A percentile compares a stretch with the other conserved stretches of the same genome.
Evolutionary conservation across 1,140 invertebrate species (phyloP).

Genomic region (Drosophila simulans): DNA sequence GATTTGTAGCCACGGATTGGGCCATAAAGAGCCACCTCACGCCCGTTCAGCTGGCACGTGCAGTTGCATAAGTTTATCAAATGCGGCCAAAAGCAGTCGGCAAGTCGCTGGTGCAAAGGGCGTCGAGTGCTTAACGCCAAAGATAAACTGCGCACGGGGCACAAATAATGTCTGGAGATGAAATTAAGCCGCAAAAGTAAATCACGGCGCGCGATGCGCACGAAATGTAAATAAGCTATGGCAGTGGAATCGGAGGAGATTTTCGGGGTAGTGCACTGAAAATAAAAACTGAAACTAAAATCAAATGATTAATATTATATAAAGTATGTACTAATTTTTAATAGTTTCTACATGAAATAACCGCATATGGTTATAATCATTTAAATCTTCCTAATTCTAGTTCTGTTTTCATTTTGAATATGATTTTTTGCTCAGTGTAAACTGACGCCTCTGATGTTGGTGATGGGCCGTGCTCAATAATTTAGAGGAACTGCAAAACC

Average conservation of each 20-base stretch:
- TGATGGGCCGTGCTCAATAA: constrained; percentile 75
- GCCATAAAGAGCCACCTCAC: constrained; percentile 73
- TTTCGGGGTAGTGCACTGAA: not conserved
- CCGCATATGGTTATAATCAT: too few species aligned
- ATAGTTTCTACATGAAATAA: too few species aligned
- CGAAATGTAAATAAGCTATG: constrained; percentile 78
- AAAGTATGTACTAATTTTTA: not conserved
- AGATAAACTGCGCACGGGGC: constrained; percentile 76
- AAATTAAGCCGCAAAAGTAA: constrained; percentile 83
- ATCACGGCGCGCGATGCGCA: constrained; percentile 76
- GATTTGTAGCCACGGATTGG: constrained; percentile 27
- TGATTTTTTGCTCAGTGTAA: not conserved
- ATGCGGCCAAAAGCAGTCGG: constrained; percentile 17
- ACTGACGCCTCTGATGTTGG: constrained; percentile 32
- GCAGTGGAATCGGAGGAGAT: not conserved
- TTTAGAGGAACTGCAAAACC: constrained; percentile 73
- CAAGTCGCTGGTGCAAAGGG: constrained; percentile 33
- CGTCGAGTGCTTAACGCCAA: constrained; percentile 73
- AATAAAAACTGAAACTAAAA: not conserved
- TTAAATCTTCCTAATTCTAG: too few species aligned
- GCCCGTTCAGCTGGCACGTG: constrained; percentile 65
- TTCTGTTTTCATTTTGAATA: not conserved
- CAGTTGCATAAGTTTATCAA: constrained; percentile 81
- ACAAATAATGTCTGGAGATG: constrained; percentile 81
- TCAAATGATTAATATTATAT: not conserved